Percentiles rank a stretch among this genome's conserved stretches.
Evolutionary conservation across 2,888 invertebrate genomes (phyloP).

Genomic region (Eupsilia transversa): DNA sequence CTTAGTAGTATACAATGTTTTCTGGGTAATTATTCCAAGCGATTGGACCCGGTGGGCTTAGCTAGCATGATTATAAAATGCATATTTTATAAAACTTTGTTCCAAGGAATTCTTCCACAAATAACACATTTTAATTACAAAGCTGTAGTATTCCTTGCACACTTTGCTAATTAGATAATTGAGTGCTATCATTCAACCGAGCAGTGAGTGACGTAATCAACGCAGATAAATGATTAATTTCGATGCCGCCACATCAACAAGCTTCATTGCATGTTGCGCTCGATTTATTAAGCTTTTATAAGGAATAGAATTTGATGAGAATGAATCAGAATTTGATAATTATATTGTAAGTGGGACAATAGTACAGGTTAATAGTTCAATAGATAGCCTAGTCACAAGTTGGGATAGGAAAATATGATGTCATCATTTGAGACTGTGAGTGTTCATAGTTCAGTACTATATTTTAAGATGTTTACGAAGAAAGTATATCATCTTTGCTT

Average conservation of each 20-base stretch:
- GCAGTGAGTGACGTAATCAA: slow-evolving; percentile 24
- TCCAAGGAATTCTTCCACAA: not conserved
- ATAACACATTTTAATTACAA: slow-evolving; percentile 27
- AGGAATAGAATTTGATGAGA: slow-evolving; percentile 3
- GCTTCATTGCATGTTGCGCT: slow-evolving; percentile 5
- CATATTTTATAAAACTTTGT: not conserved
- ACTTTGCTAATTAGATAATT: slow-evolving; percentile 48
- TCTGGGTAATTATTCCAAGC: too few relatives aligned
- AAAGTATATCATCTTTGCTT: too few relatives aligned
- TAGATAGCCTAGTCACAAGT: slow-evolving; percentile 30
- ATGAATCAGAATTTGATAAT: slow-evolving; percentile 42
- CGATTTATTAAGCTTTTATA: slow-evolving; percentile 33
- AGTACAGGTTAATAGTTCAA: slow-evolving; percentile 15
- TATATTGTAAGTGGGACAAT: slow-evolving; percentile 33
- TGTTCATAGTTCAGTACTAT: not conserved
- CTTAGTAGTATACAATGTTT: too few relatives aligned
- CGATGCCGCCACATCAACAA: slow-evolving; percentile 7
- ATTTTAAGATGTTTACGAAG: too few relatives aligned
- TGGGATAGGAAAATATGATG: slow-evolving; percentile 19
- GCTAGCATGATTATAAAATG: not conserved
- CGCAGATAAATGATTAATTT: slow-evolving; percentile 25
- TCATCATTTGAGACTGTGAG: slow-evolving; percentile 13
- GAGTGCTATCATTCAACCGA: slow-evolving; percentile 29
- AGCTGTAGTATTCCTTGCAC: slow-evolving; percentile 16
- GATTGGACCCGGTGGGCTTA: not conserved